Percentiles rank a stretch among this genome's conserved stretches.
phyloP scores from a whole-genome alignment of 2,797 vertebrate genomes.

The Arctocebus calabarensis region DNA sequence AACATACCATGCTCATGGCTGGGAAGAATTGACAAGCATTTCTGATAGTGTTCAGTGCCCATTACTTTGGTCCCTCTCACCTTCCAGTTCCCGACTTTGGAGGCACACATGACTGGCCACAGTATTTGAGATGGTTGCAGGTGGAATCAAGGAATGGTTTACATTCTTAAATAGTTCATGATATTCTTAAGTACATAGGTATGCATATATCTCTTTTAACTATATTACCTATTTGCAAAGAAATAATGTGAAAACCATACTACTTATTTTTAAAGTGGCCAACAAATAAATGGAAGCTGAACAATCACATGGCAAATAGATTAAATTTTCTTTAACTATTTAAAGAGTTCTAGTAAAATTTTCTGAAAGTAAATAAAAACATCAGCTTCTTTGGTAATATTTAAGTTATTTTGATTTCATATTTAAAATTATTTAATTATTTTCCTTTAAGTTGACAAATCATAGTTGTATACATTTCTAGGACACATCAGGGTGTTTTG shows the following conservation, averaged over 20 bases:
- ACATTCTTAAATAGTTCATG: neutral
- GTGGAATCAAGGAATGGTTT: neutral
- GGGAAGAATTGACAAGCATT: no score
- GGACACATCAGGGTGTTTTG: neutral
- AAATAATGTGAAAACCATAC: no score
- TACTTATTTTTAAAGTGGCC: neutral
- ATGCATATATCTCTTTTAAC: neutral
- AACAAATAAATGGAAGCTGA: neutral
- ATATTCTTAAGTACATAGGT: neutral
- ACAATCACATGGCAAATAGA: neutral
- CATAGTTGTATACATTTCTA: neutral
- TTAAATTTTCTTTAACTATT: neutral
- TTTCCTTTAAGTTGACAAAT: neutral
- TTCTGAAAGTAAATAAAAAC: neutral
- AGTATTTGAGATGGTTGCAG: neutral
- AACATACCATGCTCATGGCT: no score
- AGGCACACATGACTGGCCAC: neutral
- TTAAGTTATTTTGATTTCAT: neutral
- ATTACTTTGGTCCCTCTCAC: accelerated
- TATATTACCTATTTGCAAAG: neutral
- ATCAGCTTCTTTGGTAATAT: neutral
- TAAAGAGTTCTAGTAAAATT: neutral
- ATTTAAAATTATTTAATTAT: neutral
- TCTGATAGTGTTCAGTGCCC: neutral
- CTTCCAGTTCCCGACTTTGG: neutral